Percentiles rank a stretch among this genome's conserved stretches.
Evolutionary conservation across 2,797 vertebrate species (phyloP).

Genomic region (Fratercula arctica): DNA sequence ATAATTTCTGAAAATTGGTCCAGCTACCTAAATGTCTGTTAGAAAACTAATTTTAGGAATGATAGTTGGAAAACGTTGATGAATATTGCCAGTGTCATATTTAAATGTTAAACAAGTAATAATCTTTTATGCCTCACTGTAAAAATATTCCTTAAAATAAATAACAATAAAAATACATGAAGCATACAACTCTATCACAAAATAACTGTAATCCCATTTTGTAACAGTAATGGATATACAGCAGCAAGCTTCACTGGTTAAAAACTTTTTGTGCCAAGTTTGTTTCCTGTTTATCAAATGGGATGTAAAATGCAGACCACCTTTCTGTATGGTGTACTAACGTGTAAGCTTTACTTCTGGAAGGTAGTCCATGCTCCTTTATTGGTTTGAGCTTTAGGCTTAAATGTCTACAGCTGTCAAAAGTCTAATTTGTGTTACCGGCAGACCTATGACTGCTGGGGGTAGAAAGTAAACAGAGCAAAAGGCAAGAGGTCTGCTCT

Average conservation of each 20-base stretch:
- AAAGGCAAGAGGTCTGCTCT: not conserved
- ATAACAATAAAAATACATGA: conserved; percentile 57
- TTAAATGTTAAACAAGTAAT: conserved; percentile 60
- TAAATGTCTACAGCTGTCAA: not conserved
- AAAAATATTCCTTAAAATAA: conserved; percentile 63
- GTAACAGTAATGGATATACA: conserved; percentile 2
- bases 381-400: not conserved
- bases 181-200: not conserved
- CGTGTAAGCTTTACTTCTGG: not conserved
- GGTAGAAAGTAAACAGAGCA: not conserved
- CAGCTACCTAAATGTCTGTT: conserved; percentile 11
- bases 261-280: conserved; percentile 30
- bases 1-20: conserved; percentile 10
- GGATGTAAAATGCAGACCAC: not conserved
- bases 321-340: not conserved
- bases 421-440: not conserved
- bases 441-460: not conserved
- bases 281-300: conserved; percentile 8
- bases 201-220: conserved; percentile 32
- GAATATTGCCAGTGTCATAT: conserved; percentile 36
- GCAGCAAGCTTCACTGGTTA: conserved; percentile 23
- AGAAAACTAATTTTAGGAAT: conserved; percentile 43
- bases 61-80: not conserved
- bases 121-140: conserved; percentile 37
- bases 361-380: not conserved